Base-by-base conservation (phyloP, 2,797 vertebrate genomes). In the Austrolebias charrua region DNA sequence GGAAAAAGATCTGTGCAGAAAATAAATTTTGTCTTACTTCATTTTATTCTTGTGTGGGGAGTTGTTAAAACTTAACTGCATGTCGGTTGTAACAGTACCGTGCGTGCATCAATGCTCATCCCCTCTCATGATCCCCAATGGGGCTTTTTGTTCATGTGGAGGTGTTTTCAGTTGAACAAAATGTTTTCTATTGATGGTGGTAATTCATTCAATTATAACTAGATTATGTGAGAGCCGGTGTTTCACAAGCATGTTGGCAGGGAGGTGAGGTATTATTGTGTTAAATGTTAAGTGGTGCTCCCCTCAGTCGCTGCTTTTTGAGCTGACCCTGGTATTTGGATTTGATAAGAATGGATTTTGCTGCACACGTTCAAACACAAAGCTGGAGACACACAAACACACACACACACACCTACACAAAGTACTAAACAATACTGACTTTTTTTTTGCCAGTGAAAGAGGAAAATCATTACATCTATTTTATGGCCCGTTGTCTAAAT, bases 241-340 rank as follows among this genome's bases (percentile, higher is more conserved):
- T 78, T 85, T 60, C 56, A 61, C 35, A 28, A n/a, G 24, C 54
- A 38, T 71, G 71, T 78, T 70, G 79, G 63, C 71, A 63, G 70
- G 63, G 35, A 56, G 56, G 60, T 38, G 54, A 76, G 45, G 47
- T 54, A 40, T 64, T 66, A 64, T 74, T 82, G 69, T 78, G 74
- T 68, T 80, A 86, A 84, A 89, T 90, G 83, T 87, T 82, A 89
- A 87, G 84, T 78, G 78, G 72, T 79, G 64, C 66, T 68, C 73
- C 60, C 59, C 55, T 62, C 56, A 55, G 18, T 78, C 62, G 49
- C 73, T 63, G 67, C 71, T 69, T 75, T 80, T 82, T 78, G 55
- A 78, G 53, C 47, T 56, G 58, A 78, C 75, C 19, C 50, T 78
- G 73, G 71, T 82, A 86, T 88, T 83, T 89, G 66, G 66, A 81